These are phyloP conservation scores for Thereuonema tuberculata DNA, from an alignment of 1,140 invertebrate species.

Conservation along the genomic window DNA sequence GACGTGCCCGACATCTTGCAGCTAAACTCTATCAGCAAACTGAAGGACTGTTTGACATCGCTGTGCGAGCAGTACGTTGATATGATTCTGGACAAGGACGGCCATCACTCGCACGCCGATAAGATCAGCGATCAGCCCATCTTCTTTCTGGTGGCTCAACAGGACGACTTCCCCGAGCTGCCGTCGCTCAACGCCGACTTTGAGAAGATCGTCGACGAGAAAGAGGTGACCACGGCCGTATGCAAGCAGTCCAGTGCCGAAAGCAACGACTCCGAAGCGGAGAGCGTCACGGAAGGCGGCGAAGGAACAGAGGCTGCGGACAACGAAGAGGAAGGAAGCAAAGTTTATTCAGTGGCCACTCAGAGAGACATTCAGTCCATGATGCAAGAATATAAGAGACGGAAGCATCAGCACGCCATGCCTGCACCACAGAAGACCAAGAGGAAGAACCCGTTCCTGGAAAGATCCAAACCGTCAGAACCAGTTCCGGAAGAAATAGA, in stretches of 20 bases:
- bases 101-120: constrained; percentile 40
- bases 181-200: constrained; percentile 9
- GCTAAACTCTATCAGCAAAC: constrained; percentile 9
- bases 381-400: constrained; percentile 45
- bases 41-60: constrained; percentile 40
- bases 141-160: constrained; percentile 46
- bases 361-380: constrained; percentile 38
- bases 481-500: constrained; percentile 28
- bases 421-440: constrained; percentile 26
- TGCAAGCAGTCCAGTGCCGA: constrained; percentile 10
- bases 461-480: too few relatives aligned
- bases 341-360: constrained; percentile 38
- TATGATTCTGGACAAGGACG: constrained; percentile 42
- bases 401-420: constrained; percentile 42
- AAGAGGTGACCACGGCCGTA: constrained; percentile 1
- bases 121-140: constrained; percentile 44
- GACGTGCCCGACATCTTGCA: neutral
- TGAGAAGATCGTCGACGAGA: constrained; percentile 12
- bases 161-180: constrained; percentile 44
- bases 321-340: constrained; percentile 22
- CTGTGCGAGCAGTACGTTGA: constrained; percentile 48
- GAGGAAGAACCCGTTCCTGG: constrained; percentile 24
- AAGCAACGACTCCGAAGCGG: constrained; percentile 11
- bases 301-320: constrained; percentile 4
- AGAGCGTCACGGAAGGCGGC: constrained; percentile 13